Base-by-base conservation (phyloP, 2,113 vertebrate genomes). In the Gnathonemus longibarbis region DNA sequence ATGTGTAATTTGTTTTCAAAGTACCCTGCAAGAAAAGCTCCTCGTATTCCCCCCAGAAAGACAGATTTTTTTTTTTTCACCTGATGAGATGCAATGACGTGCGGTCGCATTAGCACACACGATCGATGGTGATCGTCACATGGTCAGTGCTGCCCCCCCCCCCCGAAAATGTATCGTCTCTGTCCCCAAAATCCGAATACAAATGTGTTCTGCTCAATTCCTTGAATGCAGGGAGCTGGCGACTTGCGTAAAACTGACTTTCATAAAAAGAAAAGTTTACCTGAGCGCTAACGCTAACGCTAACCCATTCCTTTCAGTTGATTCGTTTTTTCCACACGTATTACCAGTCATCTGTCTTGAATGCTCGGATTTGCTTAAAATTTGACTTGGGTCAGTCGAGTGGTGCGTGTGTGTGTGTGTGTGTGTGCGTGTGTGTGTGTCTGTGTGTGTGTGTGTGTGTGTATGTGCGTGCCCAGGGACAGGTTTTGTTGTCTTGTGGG, bases 201-300 rank as follows among this genome's bases (percentile, higher is more conserved):
- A 48, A 45, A 39, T 2, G 15, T 39, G 24, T 19, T 42, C 13
- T 77, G 74, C 35, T 42, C 35, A 19, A 1, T 39, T 39, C 31
- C 5, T 0, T 77, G 70, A 35, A 77, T 77, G 11, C 74, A 42
- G 70, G 62, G 3, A 66, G n/a, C 62, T 4, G 8, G 2, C 24
- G 3, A 27, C 24, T 66, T 3, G 24, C 24, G 24, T 10, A 27
- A 56, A 62, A n/a, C 58, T 62, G 24, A 8, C 58, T 62, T 10
- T 27, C 58, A 10, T 27, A n/a, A 27, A 66, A 9, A 27, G 8
- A 27, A 62, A 56, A 6, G 5, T 9, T 58, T 8, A 24, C 56
- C 7, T 8, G 8, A 66, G 3, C 9, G 1, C n/a, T 27, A 11
- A 66, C 8, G 0, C n/a, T 2, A 66, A 0, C 3, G 1, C n/a